Conservation (phyloP, 2,797 vertebrate species). For the Parotocinclus haroldoi region DNA sequence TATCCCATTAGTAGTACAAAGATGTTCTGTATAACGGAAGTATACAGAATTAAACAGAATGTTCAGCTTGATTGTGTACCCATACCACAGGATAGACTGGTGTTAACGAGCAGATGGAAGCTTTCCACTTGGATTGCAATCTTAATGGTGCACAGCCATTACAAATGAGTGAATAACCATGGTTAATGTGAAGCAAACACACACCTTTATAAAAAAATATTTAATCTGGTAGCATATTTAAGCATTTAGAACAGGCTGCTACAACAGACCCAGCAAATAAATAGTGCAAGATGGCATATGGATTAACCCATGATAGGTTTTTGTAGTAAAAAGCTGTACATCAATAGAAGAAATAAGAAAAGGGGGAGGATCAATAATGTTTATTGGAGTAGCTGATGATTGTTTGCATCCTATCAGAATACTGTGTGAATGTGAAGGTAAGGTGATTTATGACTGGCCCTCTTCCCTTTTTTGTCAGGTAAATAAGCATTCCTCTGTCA, state of each 20-base stretch:
- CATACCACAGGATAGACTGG: conserved; percentile 9
- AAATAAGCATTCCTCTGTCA: not conserved
- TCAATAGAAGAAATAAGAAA: conserved; percentile 21
- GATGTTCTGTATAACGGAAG: no score
- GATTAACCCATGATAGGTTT: conserved; percentile 19
- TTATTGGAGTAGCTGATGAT: conserved; percentile 65
- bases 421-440: conserved; percentile 56
- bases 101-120: conserved; percentile 26
- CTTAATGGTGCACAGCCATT: conserved; percentile 27
- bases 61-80: not conserved
- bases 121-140: conserved; percentile 37
- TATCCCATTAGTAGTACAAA: no score
- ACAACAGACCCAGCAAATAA: not conserved
- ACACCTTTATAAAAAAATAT: not conserved
- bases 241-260: not conserved
- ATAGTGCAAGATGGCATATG: conserved; percentile 13
- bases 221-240: not conserved
- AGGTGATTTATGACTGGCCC: conserved; percentile 63
- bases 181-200: conserved; percentile 15
- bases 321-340: conserved; percentile 27
- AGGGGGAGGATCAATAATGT: conserved; percentile 66
- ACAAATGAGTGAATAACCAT: conserved; percentile 7
- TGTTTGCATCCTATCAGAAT: conserved; percentile 55
- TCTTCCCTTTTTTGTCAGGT: not conserved
- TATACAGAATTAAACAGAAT: no score